Evolutionary conservation across 2,888 invertebrate species (phyloP).

Genomic region (Acheta domesticus): DNA sequence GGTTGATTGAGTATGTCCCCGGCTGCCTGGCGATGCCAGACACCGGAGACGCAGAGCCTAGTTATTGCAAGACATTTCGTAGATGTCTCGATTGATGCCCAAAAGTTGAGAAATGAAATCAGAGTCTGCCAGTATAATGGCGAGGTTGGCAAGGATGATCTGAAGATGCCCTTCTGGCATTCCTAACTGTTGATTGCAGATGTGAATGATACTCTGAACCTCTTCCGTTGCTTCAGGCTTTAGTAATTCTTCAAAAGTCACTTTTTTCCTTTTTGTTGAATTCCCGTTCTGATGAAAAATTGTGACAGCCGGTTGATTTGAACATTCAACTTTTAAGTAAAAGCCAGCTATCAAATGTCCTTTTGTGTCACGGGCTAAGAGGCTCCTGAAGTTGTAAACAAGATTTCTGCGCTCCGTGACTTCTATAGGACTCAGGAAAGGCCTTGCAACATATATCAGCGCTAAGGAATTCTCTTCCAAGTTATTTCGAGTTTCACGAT

Average conservation of each 20-base stretch:
- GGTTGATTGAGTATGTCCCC: background rate
- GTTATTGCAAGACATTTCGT: slow-evolving; percentile 70
- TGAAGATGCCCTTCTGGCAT: slow-evolving; percentile 62
- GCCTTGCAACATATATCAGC: slow-evolving; percentile 73
- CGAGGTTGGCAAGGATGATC: slow-evolving; percentile 61
- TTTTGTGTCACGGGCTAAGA: slow-evolving; percentile 77
- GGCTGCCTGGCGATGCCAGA: background rate
- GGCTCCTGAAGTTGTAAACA: slow-evolving; percentile 69
- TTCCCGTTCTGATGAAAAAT: slow-evolving; percentile 70
- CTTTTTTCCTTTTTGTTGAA: slow-evolving; percentile 64
- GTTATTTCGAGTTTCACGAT: slow-evolving; percentile 67
- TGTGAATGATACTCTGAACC: slow-evolving; percentile 57
- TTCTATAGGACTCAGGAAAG: slow-evolving; percentile 75
- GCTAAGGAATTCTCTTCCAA: slow-evolving; percentile 58
- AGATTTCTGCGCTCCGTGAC: slow-evolving; percentile 87
- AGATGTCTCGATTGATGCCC: slow-evolving; percentile 77
- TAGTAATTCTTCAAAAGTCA: slow-evolving; percentile 49
- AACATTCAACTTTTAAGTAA: slow-evolving; percentile 68
- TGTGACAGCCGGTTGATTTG: slow-evolving; percentile 54
- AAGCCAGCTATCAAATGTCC: slow-evolving; percentile 80
- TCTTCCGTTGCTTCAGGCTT: slow-evolving; percentile 36
- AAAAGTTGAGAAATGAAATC: slow-evolving; percentile 72
- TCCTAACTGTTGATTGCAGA: slow-evolving; percentile 71
- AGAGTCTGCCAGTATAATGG: slow-evolving; percentile 65
- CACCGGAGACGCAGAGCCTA: slow-evolving; percentile 44